These are phyloP conservation scores for Bhutanitis thaidina DNA, from an alignment of 2,888 invertebrate genomes.

Conservation along the genomic window DNA sequence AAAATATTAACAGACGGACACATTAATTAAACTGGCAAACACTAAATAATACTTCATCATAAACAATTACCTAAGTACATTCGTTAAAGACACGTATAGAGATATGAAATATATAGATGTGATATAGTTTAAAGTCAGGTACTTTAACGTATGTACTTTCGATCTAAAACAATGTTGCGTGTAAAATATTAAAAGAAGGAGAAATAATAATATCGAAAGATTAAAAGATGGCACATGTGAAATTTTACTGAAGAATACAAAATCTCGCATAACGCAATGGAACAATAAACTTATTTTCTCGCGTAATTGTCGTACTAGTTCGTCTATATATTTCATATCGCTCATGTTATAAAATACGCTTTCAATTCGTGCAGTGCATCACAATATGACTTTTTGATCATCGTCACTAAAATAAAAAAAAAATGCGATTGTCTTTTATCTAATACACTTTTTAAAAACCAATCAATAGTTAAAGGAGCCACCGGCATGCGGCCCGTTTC, in stretches of 20 bases:
- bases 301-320: no score
- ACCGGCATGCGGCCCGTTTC: no score
- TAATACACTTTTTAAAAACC: background rate
- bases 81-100: background rate
- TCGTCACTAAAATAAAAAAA: background rate
- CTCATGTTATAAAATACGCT: constrained; percentile 1
- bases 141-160: no score
- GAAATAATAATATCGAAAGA: no score
- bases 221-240: no score
- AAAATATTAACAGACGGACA: background rate
- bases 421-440: constrained; percentile 11
- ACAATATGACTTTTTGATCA: constrained; percentile 2
- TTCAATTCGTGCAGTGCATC: constrained; percentile 15
- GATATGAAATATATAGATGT: constrained; percentile 1
- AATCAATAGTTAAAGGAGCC: background rate
- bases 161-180: no score
- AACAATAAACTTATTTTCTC: no score
- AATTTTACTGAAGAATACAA: no score
- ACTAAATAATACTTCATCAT: constrained; percentile 7
- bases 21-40: background rate
- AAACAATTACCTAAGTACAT: constrained; percentile 16
- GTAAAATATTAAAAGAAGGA: no score
- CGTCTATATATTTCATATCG: constrained; percentile 1
- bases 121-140: no score
- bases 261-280: no score